These are phyloP conservation scores for Platysternon megacephalum DNA, from an alignment of 2,113 vertebrate species.

Conservation along the genomic window DNA sequence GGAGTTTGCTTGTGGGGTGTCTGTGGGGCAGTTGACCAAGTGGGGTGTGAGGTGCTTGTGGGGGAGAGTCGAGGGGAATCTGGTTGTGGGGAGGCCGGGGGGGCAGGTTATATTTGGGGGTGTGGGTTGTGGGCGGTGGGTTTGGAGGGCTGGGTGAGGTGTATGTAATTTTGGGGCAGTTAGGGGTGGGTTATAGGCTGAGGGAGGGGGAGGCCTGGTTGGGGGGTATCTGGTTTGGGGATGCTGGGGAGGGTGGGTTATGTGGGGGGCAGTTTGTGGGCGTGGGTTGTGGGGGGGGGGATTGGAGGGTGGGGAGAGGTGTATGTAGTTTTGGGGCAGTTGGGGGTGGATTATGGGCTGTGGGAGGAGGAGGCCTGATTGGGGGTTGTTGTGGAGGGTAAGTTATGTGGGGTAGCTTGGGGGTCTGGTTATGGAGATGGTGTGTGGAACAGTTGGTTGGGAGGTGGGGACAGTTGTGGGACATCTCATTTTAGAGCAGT, in stretches of 20 bases:
- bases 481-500: background rate
- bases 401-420: background rate
- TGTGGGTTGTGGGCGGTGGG: background rate
- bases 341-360: background rate
- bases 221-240: background rate
- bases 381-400: background rate
- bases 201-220: background rate
- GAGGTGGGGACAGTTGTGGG: background rate
- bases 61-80: background rate
- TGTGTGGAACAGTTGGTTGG: background rate
- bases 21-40: background rate
- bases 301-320: background rate
- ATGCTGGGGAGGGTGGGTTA: background rate
- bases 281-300: background rate
- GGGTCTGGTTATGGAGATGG: background rate
- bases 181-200: background rate
- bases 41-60: background rate
- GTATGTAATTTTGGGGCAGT: background rate
- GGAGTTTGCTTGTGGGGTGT: background rate
- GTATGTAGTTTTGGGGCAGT: background rate
- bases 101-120: too few species aligned
- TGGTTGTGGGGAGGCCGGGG: background rate
- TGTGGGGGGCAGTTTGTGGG: background rate
- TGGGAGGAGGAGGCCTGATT: background rate
- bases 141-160: background rate